phyloP scores from a whole-genome alignment of 2,888 invertebrate genomes.

The Erebia ligea region DNA sequence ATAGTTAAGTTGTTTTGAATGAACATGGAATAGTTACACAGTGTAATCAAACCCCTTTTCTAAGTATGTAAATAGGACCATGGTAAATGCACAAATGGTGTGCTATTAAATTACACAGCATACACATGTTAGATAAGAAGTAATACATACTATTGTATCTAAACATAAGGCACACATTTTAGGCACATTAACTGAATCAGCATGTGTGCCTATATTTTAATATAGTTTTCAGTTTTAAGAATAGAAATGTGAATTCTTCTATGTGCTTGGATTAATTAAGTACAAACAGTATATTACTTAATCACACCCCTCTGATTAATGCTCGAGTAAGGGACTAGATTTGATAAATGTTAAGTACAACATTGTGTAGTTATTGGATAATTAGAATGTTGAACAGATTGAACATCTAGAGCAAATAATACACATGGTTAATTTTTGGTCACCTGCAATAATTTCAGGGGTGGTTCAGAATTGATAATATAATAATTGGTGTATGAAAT shows the following conservation, averaged over 20 bases:
- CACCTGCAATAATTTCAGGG: no score
- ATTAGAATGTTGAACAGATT: not conserved
- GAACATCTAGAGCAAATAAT: not conserved
- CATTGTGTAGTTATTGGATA: not conserved
- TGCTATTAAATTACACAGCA: conserved; percentile 9
- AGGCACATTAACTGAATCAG: no score
- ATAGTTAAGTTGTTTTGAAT: not conserved
- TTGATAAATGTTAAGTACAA: not conserved
- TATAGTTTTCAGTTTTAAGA: no score
- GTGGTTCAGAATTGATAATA: no score
- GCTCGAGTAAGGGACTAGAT: not conserved
- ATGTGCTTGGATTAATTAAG: no score
- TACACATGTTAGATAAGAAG: conserved; percentile 5
- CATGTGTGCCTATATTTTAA: no score
- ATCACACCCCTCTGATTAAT: not conserved
- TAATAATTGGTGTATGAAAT: no score
- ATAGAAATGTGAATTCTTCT: no score
- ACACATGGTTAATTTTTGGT: no score
- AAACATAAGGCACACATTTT: no score
- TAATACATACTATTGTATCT: not conserved
- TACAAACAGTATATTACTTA: not conserved
- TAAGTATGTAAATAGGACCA: not conserved
- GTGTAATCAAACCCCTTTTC: not conserved
- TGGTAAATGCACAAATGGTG: not conserved
- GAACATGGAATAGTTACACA: not conserved